A percentile compares a stretch with the other conserved stretches of the same genome.
These are phyloP conservation scores for Laothoe populi DNA, from an alignment of 2,888 invertebrate species.

Conservation along the genomic window DNA sequence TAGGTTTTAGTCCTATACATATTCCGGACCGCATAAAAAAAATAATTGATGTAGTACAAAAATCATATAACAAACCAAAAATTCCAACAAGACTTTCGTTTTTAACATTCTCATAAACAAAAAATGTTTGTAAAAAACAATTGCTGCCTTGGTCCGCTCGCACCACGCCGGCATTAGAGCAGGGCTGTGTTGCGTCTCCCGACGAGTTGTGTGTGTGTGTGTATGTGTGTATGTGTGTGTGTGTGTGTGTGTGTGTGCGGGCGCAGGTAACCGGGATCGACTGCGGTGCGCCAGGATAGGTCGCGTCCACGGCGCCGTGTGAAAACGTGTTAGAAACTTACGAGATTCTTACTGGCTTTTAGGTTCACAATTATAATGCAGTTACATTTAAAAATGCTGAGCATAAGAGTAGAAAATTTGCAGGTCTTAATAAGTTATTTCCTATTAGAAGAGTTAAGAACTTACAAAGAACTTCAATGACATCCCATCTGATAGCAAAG, in stretches of 20 bases:
- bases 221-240: constrained; percentile 39
- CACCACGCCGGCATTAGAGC: constrained; percentile 56
- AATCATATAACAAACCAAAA: constrained; percentile 24
- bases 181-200: constrained; percentile 74
- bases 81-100: constrained; percentile 43
- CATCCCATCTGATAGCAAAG: too few relatives aligned
- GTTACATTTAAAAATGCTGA: background rate
- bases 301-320: constrained; percentile 59
- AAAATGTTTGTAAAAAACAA: constrained; percentile 46
- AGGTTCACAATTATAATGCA: constrained; percentile 7
- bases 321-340: constrained; percentile 68
- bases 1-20: too few relatives aligned
- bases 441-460: background rate
- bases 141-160: constrained; percentile 57
- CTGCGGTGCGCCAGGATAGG: constrained; percentile 61
- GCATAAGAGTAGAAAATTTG: background rate
- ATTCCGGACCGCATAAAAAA: too few relatives aligned
- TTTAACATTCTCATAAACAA: constrained; percentile 36
- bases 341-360: constrained; percentile 66
- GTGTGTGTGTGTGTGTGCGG: constrained; percentile 50
- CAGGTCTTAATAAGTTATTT: background rate
- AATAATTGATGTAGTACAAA: too few relatives aligned
- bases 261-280: constrained; percentile 82
- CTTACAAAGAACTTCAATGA: too few relatives aligned
- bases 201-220: constrained; percentile 35